phyloP scores from a whole-genome alignment of 2,888 invertebrate species.

The Harpalus rubripes region DNA sequence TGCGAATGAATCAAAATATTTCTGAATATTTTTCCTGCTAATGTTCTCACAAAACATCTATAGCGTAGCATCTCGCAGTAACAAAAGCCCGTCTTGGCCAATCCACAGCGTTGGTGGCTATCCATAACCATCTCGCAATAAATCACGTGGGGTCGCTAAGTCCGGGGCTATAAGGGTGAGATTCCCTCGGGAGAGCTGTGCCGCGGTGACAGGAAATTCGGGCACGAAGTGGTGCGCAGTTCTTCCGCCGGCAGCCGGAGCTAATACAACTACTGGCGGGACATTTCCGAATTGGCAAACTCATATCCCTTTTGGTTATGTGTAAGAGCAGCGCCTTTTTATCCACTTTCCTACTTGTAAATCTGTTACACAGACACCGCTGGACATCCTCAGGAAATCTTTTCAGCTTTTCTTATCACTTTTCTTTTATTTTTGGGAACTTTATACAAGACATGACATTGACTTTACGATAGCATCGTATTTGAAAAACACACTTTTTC shows the following conservation, averaged over 20 bases:
- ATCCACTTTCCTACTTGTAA: constrained; percentile 66
- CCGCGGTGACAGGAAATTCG: constrained; percentile 72
- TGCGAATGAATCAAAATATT: no score
- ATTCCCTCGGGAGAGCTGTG: constrained; percentile 4
- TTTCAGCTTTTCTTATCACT: constrained; percentile 9
- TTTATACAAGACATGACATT: not conserved
- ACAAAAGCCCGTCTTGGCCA: constrained; percentile 36
- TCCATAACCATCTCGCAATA: constrained; percentile 48
- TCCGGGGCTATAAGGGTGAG: constrained; percentile 26
- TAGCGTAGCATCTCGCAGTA: not conserved
- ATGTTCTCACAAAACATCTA: no score
- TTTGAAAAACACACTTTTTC: no score
- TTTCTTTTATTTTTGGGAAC: constrained; percentile 20
- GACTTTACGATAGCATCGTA: not conserved
- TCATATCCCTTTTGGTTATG: constrained; percentile 69
- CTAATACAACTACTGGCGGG: constrained; percentile 70
- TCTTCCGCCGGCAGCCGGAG: constrained; percentile 68
- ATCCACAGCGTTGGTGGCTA: constrained; percentile 33
- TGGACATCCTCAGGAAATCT: constrained; percentile 29
- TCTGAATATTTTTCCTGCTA: no score
- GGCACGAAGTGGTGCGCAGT: constrained; percentile 73
- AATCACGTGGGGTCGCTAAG: constrained; percentile 5
- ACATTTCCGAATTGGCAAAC: constrained; percentile 70
- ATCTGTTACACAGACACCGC: constrained; percentile 57
- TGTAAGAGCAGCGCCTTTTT: constrained; percentile 61